Evolutionary conservation across 2,113 vertebrate species (phyloP), one percentile per base, ranked within the genome.

Genomic region (Trochalopteron elliotii): DNA sequence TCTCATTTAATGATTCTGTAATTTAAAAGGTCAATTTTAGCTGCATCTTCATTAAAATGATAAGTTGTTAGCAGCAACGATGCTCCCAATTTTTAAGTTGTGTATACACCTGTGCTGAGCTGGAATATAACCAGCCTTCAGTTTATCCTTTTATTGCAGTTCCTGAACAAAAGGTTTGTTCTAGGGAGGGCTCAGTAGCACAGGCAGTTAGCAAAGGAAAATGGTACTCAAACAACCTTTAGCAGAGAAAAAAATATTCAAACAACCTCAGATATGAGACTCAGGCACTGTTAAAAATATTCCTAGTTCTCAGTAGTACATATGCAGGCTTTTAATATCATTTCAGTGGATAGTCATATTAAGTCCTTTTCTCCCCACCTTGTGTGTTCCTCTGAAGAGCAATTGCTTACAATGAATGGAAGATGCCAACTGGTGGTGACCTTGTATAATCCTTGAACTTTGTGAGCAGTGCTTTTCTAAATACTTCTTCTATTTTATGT

Each of bases 331-430:
- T 89, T 76, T 71, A 1, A 1, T 42, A 22, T 42, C 3, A 27
- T 65, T 95, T 84, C 37, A 33, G 45, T 60, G 55, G 17, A 17
- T 27, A 47, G 33, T 33, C 61, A 22, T 9, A 25, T 57, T 42
- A 50, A 40, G 15, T 69, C 11, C 11, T 84, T 55, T 14, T 3
- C 5, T 5, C 1, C 7, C 4, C 0, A 0, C 9, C 5, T 16
- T 1, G 0, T 23, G 8, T 27, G 10, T 78, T 87, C 52, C 37
- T 93, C 60, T 82, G 44, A 71, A 60, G 22, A 23, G 15, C 56
- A 37, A 10, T 50, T 78, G 12, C 20, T 10, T 53, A 33, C 24
- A 27, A 2, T 33, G 30, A 40, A 28, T 25, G 42, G 65, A 65
- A 67, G n/a, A 45, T 0, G 8, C 28, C 23, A 37, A 17, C 20